Evolutionary conservation across 2,797 vertebrate species (phyloP), one percentile per base, ranked within the genome.

Genomic region (Poeciliopsis paucimaculata): DNA sequence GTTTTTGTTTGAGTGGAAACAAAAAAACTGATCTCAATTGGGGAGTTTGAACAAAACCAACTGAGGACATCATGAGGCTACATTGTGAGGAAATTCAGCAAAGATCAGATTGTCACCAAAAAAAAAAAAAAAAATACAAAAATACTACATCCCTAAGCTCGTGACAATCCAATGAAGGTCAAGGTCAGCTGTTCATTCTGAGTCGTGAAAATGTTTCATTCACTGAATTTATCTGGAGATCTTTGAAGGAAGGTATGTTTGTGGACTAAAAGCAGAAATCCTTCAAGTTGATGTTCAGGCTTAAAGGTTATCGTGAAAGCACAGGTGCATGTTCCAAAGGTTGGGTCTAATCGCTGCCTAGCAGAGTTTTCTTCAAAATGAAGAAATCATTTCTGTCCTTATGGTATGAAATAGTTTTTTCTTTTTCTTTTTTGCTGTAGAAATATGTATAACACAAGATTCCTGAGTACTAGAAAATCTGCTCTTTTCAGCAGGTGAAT

Each of bases 381-480:
- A 74, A 76, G 43, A 75, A 72, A 75, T 11, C 15, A 39, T 41
- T 1, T 64, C 5, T 39, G 10, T 9, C 4, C 13, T 26, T 34
- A 46, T n/a, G 15, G 23, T 23, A 41, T 72, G 3, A 34, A 73
- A 57, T 51, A 10, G 0, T 6, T 23, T 4, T 46, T 41, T 28
- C 0, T 9, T 2, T 64, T 64, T 45, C n/a, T 47, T 31, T 34
- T 12, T 15, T 60, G 57, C 51, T 41, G 20, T 41, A 68, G 20
- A 79, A 75, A 76, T 45, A 34, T 51, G 34, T 73, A 12, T 57
- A 51, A 72, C 74, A 73, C 12, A n/a, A 62, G 45, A 55, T 55
- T 3, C 0, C 70, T 64, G 3, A 31, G 70, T 64, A 47, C 23
- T 23, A 13, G 55, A 45, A 62, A 55, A 47, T 73, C 7, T 10